Conservation (phyloP, 2,113 vertebrate species). For the Pseudorhombus dupliciocellatus region DNA sequence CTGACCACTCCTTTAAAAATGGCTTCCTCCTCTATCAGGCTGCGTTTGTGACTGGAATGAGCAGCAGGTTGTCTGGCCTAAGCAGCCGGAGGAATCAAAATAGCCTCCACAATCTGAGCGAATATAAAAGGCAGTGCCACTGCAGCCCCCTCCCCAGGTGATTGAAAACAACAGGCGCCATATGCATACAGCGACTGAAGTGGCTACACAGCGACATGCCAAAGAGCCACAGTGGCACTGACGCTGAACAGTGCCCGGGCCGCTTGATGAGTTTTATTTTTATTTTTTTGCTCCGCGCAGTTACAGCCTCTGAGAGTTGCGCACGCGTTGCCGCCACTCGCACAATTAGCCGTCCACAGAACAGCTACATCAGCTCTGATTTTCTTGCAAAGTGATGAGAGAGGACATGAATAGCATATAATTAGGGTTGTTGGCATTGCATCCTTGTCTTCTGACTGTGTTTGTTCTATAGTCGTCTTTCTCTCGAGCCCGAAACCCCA, state of each 20-base stretch:
- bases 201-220: conserved; percentile 37
- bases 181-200: conserved; percentile 55
- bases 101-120: conserved; percentile 78
- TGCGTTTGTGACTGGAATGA: conserved; percentile 63
- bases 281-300: conserved; percentile 41
- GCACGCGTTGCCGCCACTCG: conserved; percentile 71
- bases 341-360: conserved; percentile 77
- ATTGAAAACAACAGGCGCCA: conserved; percentile 60
- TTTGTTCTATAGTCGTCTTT: conserved; percentile 62
- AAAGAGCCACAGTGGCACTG: conserved; percentile 47
- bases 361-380: conserved; percentile 76
- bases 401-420: conserved; percentile 72
- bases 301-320: conserved; percentile 62
- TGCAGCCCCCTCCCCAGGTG: conserved; percentile 40
- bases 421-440: conserved; percentile 71
- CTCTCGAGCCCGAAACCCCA: conserved; percentile 53
- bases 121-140: conserved; percentile 73
- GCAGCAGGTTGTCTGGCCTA: conserved; percentile 56
- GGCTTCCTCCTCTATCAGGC: conserved; percentile 53
- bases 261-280: conserved; percentile 49
- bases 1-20: conserved; percentile 62
- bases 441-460: conserved; percentile 64
- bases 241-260: conserved; percentile 57
- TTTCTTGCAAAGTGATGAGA: conserved; percentile 74
- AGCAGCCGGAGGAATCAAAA: conserved; percentile 75